These are phyloP conservation scores for Eilema depressum DNA, from an alignment of 2,888 invertebrate species.

Conservation along the genomic window DNA sequence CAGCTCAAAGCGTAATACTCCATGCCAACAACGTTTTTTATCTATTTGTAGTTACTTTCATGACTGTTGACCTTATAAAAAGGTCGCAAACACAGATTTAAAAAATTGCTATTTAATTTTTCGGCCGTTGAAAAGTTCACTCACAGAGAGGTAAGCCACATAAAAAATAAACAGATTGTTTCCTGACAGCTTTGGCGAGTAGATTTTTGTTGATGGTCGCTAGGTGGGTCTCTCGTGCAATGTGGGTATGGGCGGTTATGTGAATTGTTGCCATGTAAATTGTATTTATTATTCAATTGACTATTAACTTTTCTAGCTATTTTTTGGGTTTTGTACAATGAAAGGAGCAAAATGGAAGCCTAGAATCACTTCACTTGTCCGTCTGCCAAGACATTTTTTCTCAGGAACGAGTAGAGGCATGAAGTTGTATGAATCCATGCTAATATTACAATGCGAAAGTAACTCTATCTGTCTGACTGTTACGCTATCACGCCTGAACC, in stretches of 20 bases:
- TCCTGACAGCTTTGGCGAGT: slow-evolving; percentile 29
- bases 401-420: no score
- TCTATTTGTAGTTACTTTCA: slow-evolving; percentile 15
- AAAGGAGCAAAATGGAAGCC: no score
- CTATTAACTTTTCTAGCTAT: no score
- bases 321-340: no score
- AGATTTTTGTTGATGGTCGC: slow-evolving; percentile 43
- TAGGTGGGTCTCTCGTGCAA: slow-evolving; percentile 23
- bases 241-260: slow-evolving; percentile 22
- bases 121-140: slow-evolving; percentile 16
- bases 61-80: slow-evolving; percentile 15
- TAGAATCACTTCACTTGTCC: no score
- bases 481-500: no score
- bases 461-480: no score
- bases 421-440: no score
- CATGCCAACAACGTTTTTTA: slow-evolving; percentile 17
- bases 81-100: slow-evolving; percentile 19
- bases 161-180: slow-evolving; percentile 37
- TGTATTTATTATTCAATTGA: not conserved
- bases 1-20: not conserved
- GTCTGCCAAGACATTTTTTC: no score
- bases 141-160: slow-evolving; percentile 23
- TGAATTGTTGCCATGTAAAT: slow-evolving; percentile 15
- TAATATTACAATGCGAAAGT: no score
- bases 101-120: slow-evolving; percentile 29